These are phyloP conservation scores for Macrocentrus cingulum DNA, from an alignment of 1,140 invertebrate genomes.

Conservation along the genomic window DNA sequence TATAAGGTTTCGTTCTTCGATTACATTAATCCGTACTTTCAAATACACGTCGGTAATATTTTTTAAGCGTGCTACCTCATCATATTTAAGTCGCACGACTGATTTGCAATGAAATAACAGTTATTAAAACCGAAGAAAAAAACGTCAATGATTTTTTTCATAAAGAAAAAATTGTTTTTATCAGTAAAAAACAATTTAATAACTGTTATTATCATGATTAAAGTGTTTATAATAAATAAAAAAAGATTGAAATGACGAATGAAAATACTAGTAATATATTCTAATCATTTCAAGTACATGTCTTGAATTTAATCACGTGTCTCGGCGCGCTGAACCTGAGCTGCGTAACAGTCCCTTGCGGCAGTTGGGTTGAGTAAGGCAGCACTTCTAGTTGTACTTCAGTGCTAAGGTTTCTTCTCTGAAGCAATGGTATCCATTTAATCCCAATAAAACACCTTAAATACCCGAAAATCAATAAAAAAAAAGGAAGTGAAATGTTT, in stretches of 20 bases:
- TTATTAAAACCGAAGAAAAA: too few species aligned
- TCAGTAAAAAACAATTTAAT: too few species aligned
- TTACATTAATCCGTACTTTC: slow-evolving; percentile 35
- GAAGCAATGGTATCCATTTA: slow-evolving; percentile 11
- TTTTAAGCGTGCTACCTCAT: not conserved
- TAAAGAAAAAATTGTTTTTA: too few species aligned
- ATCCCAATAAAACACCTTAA: too few species aligned
- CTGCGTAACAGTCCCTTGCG: slow-evolving; percentile 21
- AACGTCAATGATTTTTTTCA: too few species aligned
- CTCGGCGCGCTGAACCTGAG: slow-evolving; percentile 11
- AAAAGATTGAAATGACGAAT: too few species aligned
- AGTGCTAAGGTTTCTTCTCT: slow-evolving; percentile 29
- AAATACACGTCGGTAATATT: slow-evolving; percentile 11
- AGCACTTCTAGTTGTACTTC: slow-evolving; percentile 25
- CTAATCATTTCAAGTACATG: too few species aligned
- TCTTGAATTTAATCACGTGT: not conserved
- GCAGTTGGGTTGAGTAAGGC: slow-evolving; percentile 28
- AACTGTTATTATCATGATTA: too few species aligned
- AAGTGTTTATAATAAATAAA: too few species aligned
- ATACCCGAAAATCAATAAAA: too few species aligned
- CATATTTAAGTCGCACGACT: not conserved
- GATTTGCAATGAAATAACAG: too few species aligned
- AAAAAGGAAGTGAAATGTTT: not conserved
- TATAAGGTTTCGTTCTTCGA: slow-evolving; percentile 45
- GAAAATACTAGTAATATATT: too few species aligned